Evolutionary conservation across 1,140 invertebrate species (phyloP), one percentile per base, ranked within the genome.

Genomic region (Frieseomelitta varia): DNA sequence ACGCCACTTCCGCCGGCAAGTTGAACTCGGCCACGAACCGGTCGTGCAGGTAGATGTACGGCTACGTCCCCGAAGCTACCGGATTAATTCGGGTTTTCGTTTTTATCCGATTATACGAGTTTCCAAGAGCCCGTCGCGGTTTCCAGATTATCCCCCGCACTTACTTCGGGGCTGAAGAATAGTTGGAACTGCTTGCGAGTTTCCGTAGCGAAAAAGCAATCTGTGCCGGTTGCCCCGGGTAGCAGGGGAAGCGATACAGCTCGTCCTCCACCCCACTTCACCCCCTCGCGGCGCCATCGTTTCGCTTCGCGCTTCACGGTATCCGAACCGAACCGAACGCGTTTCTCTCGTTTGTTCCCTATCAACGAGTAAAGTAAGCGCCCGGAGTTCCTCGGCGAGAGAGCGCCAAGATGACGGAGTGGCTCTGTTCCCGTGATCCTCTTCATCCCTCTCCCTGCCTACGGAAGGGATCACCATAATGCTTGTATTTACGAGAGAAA

Each of bases 81-180:
- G 86, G 84, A 91, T 91, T 91, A 91, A 91, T 91, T 88, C 82
- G 80, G 71, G 79, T 77, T 87, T 81, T 86, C 88, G 88, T 90
- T 89, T 89, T 89, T 89, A 88, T 86, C 88, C 81, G 79, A 89
- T 89, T 89, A 89, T 80, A 89, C 74, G 85, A 71, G 80, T 88
- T 81, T 81, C 78, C 83, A 87, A 85, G 86, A 79, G 75, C 87
- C 63, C 67, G 71, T 30, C 87, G 55, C 68, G 78, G 78, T 67
- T 79, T 58, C 78, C 17, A 82, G 87, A 88, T 88, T 88, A 88
- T 88, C 79, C 39, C 30, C 69, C 73, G 27, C 61, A 67, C 76
- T 84, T 71, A 85, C 63, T 61, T 61, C 51, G 14, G 65, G 1
- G n/a, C 39, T 47, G 39, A 67, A 74, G 83, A 79, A 84, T 58